A percentile compares a stretch with the other conserved stretches of the same genome.
Evolutionary conservation across 1,140 invertebrate species (phyloP).

Genomic region (Drosophila asahinai): DNA sequence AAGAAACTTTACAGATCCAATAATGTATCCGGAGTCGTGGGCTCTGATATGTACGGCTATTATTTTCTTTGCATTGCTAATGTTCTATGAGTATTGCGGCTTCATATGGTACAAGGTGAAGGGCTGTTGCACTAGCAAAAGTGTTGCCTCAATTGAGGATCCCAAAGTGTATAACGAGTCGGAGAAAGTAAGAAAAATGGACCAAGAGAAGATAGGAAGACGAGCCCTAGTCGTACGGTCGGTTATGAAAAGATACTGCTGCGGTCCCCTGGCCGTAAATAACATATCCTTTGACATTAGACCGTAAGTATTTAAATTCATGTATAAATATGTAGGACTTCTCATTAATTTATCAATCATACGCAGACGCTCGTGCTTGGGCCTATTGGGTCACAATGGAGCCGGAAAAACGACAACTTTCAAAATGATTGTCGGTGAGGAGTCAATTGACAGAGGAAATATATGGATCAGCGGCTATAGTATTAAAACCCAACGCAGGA

Average conservation of each 20-base stretch:
- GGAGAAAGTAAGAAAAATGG: constrained; percentile 1
- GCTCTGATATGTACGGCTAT: neutral
- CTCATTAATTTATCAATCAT: neutral
- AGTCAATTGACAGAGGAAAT: constrained; percentile 85
- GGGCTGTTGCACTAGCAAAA: neutral
- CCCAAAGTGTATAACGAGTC: neutral
- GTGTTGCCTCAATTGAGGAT: neutral
- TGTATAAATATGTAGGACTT: constrained; percentile 27
- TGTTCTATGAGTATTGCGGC: constrained; percentile 4
- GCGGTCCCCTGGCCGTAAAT: constrained; percentile 85
- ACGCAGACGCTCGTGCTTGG: constrained; percentile 90
- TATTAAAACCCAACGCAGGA: constrained; percentile 81
- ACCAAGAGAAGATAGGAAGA: neutral
- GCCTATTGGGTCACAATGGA: constrained; percentile 94
- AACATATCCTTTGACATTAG: constrained; percentile 86
- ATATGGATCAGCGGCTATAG: constrained; percentile 86
- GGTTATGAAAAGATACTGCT: constrained; percentile 7
- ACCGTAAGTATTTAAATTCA: constrained; percentile 73
- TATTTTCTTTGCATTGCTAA: neutral
- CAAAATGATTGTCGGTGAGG: constrained; percentile 94
- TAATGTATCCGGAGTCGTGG: neutral
- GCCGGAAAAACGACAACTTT: constrained; percentile 94
- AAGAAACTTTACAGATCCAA: neutral
- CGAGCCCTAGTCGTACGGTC: constrained; percentile 7
- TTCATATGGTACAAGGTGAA: constrained; percentile 3